Conservation (phyloP, 1,140 invertebrate genomes). For the Calephelis virginiensis region DNA sequence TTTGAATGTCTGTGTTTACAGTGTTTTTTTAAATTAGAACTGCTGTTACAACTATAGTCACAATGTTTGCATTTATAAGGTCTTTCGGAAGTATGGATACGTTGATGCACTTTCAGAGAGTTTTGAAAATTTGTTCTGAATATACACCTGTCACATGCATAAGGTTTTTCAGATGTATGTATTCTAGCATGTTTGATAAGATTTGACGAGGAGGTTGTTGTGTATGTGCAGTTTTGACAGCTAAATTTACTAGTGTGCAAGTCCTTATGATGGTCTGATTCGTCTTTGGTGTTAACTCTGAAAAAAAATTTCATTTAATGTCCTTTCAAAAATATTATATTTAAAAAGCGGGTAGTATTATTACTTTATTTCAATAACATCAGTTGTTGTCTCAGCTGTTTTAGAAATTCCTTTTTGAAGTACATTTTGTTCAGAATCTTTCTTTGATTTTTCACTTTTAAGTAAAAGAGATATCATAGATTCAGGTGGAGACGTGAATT, state of each 20-base stretch:
- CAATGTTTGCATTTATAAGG: constrained; percentile 67
- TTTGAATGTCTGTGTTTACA: constrained; percentile 53
- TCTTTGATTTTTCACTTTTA: constrained; percentile 22
- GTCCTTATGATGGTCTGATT: constrained; percentile 29
- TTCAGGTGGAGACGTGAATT: constrained; percentile 51
- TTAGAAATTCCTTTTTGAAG: not conserved
- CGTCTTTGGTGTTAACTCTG: constrained; percentile 33
- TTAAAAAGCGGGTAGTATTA: not conserved
- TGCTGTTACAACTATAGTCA: constrained; percentile 71
- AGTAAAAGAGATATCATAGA: constrained; percentile 53
- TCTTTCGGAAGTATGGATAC: constrained; percentile 63
- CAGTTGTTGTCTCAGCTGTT: not conserved
- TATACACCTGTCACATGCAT: constrained; percentile 85
- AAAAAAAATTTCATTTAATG: constrained; percentile 25
- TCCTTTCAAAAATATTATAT: not conserved
- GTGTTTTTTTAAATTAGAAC: constrained; percentile 76
- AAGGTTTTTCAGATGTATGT: constrained; percentile 81
- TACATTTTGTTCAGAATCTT: not conserved
- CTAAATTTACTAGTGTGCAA: constrained; percentile 34
- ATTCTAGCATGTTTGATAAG: constrained; percentile 61
- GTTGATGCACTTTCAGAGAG: constrained; percentile 67
- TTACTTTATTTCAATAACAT: not conserved
- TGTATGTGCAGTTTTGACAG: constrained; percentile 52
- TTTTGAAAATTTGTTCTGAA: constrained; percentile 70
- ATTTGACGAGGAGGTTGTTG: constrained; percentile 56